Percentiles rank a stretch among this genome's conserved stretches.
These are phyloP conservation scores for Drosophila suboccidentalis DNA, from an alignment of 2,888 invertebrate genomes.

Conservation along the genomic window DNA sequence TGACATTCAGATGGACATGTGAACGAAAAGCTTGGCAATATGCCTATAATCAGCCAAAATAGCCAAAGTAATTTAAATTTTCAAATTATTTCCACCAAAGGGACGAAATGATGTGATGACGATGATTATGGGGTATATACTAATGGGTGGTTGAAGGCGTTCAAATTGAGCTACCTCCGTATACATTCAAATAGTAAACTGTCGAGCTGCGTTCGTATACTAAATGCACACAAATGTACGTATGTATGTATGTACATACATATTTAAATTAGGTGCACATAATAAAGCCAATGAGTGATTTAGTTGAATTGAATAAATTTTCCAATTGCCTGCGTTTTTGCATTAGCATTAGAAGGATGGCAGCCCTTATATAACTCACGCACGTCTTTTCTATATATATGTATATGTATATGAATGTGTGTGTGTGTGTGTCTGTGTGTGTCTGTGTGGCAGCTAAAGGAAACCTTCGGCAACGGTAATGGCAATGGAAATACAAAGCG, in stretches of 20 bases:
- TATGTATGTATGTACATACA: neutral
- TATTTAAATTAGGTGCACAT: slow-evolving; percentile 77
- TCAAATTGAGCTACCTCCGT: slow-evolving; percentile 21
- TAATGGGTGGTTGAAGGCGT: slow-evolving; percentile 33
- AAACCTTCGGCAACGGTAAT: slow-evolving; percentile 34
- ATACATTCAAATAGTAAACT: slow-evolving; percentile 43
- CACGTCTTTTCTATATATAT: slow-evolving; percentile 43
- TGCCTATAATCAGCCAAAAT: slow-evolving; percentile 73
- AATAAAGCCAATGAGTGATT: slow-evolving; percentile 82
- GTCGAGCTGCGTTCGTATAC: slow-evolving; percentile 7
- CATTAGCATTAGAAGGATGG: slow-evolving; percentile 77
- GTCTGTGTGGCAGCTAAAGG: slow-evolving; percentile 17
- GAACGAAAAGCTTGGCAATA: slow-evolving; percentile 36
- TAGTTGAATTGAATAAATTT: slow-evolving; percentile 84
- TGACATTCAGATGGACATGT: neutral
- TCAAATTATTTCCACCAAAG: slow-evolving; percentile 78
- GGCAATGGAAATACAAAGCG: slow-evolving; percentile 59
- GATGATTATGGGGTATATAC: slow-evolving; percentile 35
- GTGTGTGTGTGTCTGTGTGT: slow-evolving; percentile 10
- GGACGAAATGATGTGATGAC: slow-evolving; percentile 27
- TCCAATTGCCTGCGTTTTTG: slow-evolving; percentile 83
- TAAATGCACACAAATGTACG: neutral
- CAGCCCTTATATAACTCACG: slow-evolving; percentile 42
- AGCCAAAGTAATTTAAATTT: slow-evolving; percentile 73
- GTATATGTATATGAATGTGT: slow-evolving; percentile 13